phyloP scores from a whole-genome alignment of 2,797 vertebrate genomes.

The Macrochelys suwanniensis region DNA sequence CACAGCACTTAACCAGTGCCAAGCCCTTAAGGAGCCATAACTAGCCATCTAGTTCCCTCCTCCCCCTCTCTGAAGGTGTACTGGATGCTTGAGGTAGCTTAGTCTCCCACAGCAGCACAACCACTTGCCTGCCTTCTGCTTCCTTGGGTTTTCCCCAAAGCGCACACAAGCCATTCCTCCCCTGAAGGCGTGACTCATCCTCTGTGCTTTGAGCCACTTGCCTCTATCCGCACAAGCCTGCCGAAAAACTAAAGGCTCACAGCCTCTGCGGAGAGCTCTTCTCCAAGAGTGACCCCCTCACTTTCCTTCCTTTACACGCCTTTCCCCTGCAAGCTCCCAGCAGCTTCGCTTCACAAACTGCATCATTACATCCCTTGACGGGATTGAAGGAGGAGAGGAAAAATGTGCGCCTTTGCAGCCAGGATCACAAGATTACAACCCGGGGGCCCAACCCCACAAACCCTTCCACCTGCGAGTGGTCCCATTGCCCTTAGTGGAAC shows the following conservation, averaged over 20 bases:
- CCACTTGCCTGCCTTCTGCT: neutral
- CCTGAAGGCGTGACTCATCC: neutral
- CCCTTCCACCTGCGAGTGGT: neutral
- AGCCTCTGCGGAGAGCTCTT: neutral
- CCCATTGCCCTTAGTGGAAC: neutral
- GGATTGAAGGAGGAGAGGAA: neutral
- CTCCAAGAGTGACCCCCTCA: neutral
- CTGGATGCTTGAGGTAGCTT: neutral
- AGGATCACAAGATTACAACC: neutral
- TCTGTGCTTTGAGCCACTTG: neutral
- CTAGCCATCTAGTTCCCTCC: neutral
- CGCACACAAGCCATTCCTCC: too few species aligned
- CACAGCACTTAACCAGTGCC: neutral
- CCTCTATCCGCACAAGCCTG: neutral
- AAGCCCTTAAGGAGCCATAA: neutral
- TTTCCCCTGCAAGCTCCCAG: neutral
- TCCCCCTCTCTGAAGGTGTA: neutral
- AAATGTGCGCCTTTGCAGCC: neutral
- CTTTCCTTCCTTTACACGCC: neutral
- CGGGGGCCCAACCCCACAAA: neutral
- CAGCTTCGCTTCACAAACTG: neutral
- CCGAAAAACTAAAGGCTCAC: neutral
- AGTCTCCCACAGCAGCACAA: neutral
- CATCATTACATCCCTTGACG: neutral
- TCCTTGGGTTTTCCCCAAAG: neutral